Evolutionary conservation across 2,797 vertebrate genomes (phyloP), one percentile per base, ranked within the genome.

Genomic region (Ctenopoma multispine): DNA sequence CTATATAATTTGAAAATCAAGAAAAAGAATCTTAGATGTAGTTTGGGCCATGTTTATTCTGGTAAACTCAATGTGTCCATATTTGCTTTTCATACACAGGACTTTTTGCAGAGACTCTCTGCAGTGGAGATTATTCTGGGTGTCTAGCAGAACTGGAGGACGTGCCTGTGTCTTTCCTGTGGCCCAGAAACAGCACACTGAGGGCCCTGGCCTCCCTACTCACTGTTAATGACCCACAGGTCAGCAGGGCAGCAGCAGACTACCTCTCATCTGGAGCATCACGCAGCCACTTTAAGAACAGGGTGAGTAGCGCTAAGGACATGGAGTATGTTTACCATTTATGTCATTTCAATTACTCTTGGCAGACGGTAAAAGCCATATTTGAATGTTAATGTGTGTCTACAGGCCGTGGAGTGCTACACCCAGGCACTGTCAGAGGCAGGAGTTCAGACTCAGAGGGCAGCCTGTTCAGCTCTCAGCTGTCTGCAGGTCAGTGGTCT

Each of bases 371-470:
- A 1, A 9, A 18, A 41, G 44, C 17, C 47, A 12, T 56, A 54
- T 72, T 24, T 69, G 50, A 69, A 60, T 83, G 62, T 71, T 49
- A 73, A 21, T 85, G 57, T 82, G 43, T 79, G 64, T 84, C 14
- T 66, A 53, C 91, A 99, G 97, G 97, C 97, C 31, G 90, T 99
- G 85, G 95, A 96, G 71, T 96, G 94, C 80, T 99, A 96, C 92
- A 97, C 95, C 63, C 96, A 97, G 92, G 95, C 94, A 6, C 92
- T 99, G 79, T 96, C 95, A 0, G 96, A 97, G 87, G 94, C 94
- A 50, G 95, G 94, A 69, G 92, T 93, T 56, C 95, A 95, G 80
- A 94, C 95, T 34, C 96, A 96, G 92, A 97, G 95, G 76, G 96
- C 95, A 1, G 96, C 96, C 20, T 99, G 97, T 72, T 87, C 96